Evolutionary conservation across 1,140 invertebrate species (phyloP).

Genomic region (Spodoptera litura): DNA sequence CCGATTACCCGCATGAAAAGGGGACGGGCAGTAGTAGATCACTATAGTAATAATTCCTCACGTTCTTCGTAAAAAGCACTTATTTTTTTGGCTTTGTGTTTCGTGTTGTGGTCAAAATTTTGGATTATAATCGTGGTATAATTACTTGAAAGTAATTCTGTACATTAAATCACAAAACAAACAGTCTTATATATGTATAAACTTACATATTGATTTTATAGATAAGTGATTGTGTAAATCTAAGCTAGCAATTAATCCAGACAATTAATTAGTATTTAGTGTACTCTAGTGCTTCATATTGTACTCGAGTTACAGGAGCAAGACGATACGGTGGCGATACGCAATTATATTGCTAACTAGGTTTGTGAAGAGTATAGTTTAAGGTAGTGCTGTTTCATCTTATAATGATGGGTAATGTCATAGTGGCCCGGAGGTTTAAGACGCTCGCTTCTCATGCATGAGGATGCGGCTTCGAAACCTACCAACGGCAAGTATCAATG

Average conservation of each 20-base stretch:
- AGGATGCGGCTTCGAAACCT: too few relatives aligned
- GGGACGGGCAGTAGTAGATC: slow-evolving; percentile 20
- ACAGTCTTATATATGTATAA: too few relatives aligned
- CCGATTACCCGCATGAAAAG: slow-evolving; percentile 52
- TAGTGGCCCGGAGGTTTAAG: too few relatives aligned
- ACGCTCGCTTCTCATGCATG: too few relatives aligned
- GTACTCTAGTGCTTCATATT: slow-evolving; percentile 7
- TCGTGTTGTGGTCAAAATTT: background rate
- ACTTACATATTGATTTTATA: background rate
- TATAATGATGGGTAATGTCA: too few relatives aligned
- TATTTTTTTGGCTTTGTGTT: slow-evolving; percentile 17
- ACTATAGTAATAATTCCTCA: slow-evolving; percentile 25
- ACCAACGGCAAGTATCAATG: too few relatives aligned
- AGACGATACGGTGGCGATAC: too few relatives aligned
- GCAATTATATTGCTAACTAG: too few relatives aligned
- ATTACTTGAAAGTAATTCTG: too few relatives aligned
- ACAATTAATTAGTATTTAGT: background rate
- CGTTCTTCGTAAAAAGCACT: slow-evolving; percentile 42
- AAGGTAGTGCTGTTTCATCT: too few relatives aligned
- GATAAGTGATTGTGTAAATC: background rate
- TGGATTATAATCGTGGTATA: background rate
- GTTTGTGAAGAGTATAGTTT: too few relatives aligned
- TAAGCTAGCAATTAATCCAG: background rate
- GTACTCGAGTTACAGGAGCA: slow-evolving; percentile 3
- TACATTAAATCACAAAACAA: too few relatives aligned